Percentiles rank a stretch among this genome's conserved stretches.
These are phyloP conservation scores for Myotis findleyi DNA, from an alignment of 2,797 vertebrate species.

Conservation along the genomic window DNA sequence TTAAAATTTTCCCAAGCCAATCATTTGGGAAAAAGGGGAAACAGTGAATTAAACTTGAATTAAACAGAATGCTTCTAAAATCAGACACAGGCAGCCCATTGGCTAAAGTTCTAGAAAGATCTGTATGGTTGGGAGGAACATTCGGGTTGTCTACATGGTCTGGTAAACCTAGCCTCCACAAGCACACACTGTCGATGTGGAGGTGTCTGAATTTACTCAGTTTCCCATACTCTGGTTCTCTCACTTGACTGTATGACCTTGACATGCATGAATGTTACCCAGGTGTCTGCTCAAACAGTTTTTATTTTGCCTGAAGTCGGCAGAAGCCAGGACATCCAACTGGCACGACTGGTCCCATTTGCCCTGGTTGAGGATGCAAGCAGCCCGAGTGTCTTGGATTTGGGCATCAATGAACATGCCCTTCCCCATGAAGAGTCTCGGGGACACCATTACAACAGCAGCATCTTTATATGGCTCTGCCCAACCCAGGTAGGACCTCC, in stretches of 20 bases:
- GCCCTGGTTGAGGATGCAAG: neutral
- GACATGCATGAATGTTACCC: neutral
- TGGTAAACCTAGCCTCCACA: neutral
- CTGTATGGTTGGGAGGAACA: neutral
- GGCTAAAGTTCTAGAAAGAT: neutral
- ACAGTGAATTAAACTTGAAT: neutral
- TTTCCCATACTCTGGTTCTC: neutral
- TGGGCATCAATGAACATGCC: neutral
- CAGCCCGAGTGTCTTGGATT: neutral
- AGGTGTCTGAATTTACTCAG: neutral
- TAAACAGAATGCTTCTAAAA: neutral
- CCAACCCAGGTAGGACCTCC: neutral
- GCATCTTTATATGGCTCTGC: neutral
- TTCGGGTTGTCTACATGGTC: neutral
- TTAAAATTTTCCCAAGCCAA: neutral
- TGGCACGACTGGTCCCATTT: neutral
- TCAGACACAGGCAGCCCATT: neutral
- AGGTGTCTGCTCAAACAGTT: neutral
- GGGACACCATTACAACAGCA: fast-evolving
- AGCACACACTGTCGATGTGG: neutral
- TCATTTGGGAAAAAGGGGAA: neutral
- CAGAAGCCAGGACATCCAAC: neutral
- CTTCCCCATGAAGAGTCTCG: neutral
- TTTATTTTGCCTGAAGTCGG: neutral
- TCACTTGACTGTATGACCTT: neutral